A percentile compares a stretch with the other conserved stretches of the same genome.
Evolutionary conservation across 2,113 vertebrate genomes (phyloP).

Genomic region (Sarotherodon lohbergeri): DNA sequence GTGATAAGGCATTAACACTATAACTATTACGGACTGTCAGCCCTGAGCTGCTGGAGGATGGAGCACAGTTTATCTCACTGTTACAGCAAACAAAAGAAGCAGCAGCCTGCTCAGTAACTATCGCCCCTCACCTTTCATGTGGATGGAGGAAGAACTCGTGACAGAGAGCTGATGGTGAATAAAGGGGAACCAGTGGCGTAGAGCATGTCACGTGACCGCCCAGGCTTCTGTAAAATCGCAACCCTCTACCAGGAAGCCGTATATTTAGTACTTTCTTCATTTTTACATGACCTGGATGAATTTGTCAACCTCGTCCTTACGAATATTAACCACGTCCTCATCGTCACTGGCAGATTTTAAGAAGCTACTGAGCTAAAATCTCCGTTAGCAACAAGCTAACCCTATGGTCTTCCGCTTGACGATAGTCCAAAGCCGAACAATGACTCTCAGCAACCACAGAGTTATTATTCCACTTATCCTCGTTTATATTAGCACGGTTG

Average conservation of each 20-base stretch:
- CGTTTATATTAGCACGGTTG: not conserved
- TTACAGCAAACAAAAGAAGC: not conserved
- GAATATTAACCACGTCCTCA: not conserved
- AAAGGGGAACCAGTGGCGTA: slow-evolving; percentile 16
- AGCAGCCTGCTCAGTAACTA: not conserved
- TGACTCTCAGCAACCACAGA: not conserved
- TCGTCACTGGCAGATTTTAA: not conserved
- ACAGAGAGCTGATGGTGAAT: not conserved
- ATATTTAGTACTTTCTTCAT: not conserved
- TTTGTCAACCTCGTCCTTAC: not conserved
- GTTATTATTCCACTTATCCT: not conserved
- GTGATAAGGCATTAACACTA: not conserved
- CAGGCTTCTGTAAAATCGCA: not conserved
- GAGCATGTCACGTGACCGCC: slow-evolving; percentile 33
- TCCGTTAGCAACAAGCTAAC: not conserved
- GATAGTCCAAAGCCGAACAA: not conserved
- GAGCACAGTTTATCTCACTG: not conserved
- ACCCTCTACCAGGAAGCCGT: not conserved
- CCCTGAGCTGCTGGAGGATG: not conserved
- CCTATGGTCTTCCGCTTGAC: fast-evolving
- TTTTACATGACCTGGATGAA: not conserved
- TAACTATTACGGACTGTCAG: not conserved
- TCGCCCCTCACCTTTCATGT: not conserved
- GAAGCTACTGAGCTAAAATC: not conserved
- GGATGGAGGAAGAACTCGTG: slow-evolving; percentile 30